Conservation (phyloP, 2,113 vertebrate species). For the Dicaeum eximium region DNA sequence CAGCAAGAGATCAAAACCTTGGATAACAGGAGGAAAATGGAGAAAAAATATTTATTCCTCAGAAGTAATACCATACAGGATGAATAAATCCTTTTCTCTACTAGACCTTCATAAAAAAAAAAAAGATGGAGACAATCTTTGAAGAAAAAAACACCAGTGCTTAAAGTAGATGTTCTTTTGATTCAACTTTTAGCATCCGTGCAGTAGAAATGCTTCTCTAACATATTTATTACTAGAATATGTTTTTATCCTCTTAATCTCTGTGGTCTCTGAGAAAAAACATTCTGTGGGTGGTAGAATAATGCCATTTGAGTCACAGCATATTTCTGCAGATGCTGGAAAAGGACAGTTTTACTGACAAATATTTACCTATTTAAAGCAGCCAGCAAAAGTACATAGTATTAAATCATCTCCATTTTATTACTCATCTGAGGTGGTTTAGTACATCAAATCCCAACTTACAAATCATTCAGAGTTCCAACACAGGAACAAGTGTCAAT, state of each 20-base stretch:
- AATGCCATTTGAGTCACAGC: constrained; percentile 48
- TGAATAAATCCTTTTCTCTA: not conserved
- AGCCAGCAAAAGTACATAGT: not conserved
- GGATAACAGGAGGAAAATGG: not conserved
- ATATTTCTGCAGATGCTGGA: constrained; percentile 41
- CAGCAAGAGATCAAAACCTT: not conserved
- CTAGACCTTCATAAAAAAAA: not conserved
- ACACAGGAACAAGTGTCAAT: not conserved
- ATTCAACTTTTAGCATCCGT: constrained; percentile 40
- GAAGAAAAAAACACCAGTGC: not conserved
- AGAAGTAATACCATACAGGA: not conserved
- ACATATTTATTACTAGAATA: constrained; percentile 47
- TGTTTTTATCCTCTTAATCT: constrained; percentile 55
- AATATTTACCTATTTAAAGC: constrained; percentile 49
- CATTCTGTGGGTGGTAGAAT: constrained; percentile 44
- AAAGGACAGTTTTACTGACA: constrained; percentile 42
- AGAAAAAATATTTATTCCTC: not conserved
- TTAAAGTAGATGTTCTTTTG: constrained; percentile 38
- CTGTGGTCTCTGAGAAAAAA: constrained; percentile 55
- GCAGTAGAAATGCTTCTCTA: constrained; percentile 40
- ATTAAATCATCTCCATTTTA: constrained; percentile 20
- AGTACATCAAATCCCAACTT: not conserved
- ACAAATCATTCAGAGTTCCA: not conserved
- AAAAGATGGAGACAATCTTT: not conserved
- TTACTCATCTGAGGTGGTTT: not conserved